Conservation (phyloP, 2,113 vertebrate genomes). For the pig (Sus scrofa) region DNA sequence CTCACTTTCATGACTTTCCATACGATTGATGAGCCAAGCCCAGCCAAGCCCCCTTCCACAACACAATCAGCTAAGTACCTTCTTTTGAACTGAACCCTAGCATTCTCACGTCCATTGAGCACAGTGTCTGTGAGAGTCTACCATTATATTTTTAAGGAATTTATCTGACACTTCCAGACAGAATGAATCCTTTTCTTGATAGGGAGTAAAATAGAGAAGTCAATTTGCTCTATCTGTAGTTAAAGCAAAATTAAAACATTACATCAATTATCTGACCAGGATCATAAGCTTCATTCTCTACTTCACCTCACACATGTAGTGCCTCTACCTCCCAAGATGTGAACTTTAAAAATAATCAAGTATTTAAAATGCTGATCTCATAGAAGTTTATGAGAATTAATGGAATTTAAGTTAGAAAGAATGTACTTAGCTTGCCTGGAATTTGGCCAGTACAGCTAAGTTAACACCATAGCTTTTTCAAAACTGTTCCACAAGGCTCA, state of each 20-base stretch:
- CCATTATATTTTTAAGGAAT: not conserved
- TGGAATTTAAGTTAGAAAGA: constrained; percentile 45
- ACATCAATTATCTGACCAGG: not conserved
- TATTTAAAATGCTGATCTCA: not conserved
- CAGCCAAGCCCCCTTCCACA: not conserved
- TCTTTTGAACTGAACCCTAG: not conserved
- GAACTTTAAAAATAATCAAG: constrained; percentile 5
- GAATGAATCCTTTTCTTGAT: not conserved
- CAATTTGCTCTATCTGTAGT: constrained; percentile 16
- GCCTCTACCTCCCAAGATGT: not conserved
- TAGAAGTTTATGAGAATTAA: not conserved
- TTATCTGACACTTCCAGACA: not conserved
- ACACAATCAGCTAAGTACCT: not conserved
- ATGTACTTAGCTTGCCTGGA: constrained; percentile 38
- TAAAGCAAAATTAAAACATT: constrained; percentile 44
- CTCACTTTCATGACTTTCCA: not conserved
- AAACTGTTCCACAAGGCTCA: not conserved
- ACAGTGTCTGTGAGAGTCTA: not conserved
- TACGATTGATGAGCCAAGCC: not conserved
- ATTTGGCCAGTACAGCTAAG: not conserved
- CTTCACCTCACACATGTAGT: not conserved
- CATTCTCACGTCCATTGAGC: not conserved
- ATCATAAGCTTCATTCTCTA: not conserved
- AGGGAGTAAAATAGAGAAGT: not conserved
- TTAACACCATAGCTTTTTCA: not conserved